These are phyloP conservation scores for Nothocercus julius DNA, from an alignment of 2,113 vertebrate species.

Conservation along the genomic window DNA sequence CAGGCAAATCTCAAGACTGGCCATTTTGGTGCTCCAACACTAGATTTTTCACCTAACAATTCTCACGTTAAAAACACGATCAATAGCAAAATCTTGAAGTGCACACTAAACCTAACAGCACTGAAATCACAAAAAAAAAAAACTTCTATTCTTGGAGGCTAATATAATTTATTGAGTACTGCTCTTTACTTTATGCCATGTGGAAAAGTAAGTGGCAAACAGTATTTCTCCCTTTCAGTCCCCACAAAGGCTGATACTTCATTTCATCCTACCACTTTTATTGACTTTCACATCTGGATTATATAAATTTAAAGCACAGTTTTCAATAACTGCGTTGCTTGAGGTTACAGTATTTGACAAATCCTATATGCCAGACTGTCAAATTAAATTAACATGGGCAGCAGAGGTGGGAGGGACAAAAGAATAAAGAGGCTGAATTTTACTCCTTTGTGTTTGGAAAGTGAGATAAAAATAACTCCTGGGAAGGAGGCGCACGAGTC, in stretches of 20 bases:
- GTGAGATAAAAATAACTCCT: slow-evolving; percentile 25
- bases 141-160: slow-evolving; percentile 17
- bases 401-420: neutral
- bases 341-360: slow-evolving; percentile 75
- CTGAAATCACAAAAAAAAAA: slow-evolving; percentile 30
- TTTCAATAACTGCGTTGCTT: slow-evolving; percentile 73
- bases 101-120: slow-evolving; percentile 20
- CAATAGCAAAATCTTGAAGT: neutral
- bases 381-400: slow-evolving; percentile 73
- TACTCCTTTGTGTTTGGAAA: slow-evolving; percentile 10
- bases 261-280: slow-evolving; percentile 63
- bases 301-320: slow-evolving; percentile 70
- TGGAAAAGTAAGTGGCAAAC: slow-evolving; percentile 55
- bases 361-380: slow-evolving; percentile 73
- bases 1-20: neutral
- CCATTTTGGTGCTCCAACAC: neutral
- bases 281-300: slow-evolving; percentile 75
- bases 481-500: neutral
- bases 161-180: slow-evolving; percentile 31
- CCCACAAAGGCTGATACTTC: slow-evolving; percentile 45
- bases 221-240: slow-evolving; percentile 7
- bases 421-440: slow-evolving; percentile 28
- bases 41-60: neutral
- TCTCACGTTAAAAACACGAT: neutral
- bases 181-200: slow-evolving; percentile 8